Evolutionary conservation across 2,888 invertebrate genomes (phyloP), one percentile per base, ranked within the genome.

Genomic region (Agrotis exclamationis): DNA sequence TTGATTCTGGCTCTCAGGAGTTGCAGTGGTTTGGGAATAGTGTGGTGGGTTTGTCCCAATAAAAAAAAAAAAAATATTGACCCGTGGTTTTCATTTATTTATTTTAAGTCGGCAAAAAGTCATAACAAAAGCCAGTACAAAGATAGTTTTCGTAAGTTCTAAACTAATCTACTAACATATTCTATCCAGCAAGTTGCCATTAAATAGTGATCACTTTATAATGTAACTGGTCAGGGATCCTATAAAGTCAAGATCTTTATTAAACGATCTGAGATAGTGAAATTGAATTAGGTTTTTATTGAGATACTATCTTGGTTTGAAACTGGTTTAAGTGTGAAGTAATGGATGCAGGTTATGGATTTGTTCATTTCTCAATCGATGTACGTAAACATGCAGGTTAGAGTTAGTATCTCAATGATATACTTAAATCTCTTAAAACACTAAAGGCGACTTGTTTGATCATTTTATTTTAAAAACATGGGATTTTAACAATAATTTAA

Each of bases 161-260:
- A 11, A 39, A 39, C 39, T 11, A 39, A 39, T 18, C 33, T 58
- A n/a, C 22, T 24, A 50, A 69, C 14, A 11, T 39, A 39, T 39
- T 5, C 22, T 14, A 45, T 33, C 24, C 39, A 50, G 4, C 48
- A 45, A 62, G 62, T 69, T 48, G 13, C n/a, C 16, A 48, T 53
- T 50, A 70, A 63, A 58, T 63, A 59, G 1, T 6, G 20, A 63
- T 20, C 20, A 22, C 39, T 58, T 53, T 48, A 18, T 48, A 59
- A 60, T 62, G 7, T 48, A 51, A 22, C 28, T 53, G 60, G 64
- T 44, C 59, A 50, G 62, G 79, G 24, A 58, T 45, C 16, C 62
- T 48, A 60, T 65, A 74, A 69, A 74, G 50, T 59, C 69, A 54
- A 70, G 60, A 75, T 50, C 59, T 59, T 63, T 79, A 66, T 63